A percentile compares a stretch with the other conserved stretches of the same genome.
Evolutionary conservation across 2,888 invertebrate species (phyloP).

Genomic region (Dryomyza anilis): DNA sequence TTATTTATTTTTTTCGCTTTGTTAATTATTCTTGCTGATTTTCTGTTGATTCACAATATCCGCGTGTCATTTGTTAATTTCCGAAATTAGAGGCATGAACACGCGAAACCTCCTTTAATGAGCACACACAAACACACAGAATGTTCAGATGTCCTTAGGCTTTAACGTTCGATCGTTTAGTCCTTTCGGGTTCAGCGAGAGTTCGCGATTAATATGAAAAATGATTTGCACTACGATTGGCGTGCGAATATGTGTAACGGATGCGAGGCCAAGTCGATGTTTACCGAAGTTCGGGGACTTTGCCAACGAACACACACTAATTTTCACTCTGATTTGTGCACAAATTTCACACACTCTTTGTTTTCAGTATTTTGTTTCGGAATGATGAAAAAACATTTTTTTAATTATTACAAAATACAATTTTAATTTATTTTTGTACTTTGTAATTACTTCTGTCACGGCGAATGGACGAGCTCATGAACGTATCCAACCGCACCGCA

Average conservation of each 20-base stretch:
- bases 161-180: slow-evolving; percentile 10
- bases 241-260: slow-evolving; percentile 14
- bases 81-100: slow-evolving; percentile 11
- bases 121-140: not conserved
- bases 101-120: slow-evolving; percentile 37
- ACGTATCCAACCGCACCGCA: slow-evolving; percentile 56
- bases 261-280: slow-evolving; percentile 1
- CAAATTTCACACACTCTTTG: too few relatives aligned
- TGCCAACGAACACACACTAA: not conserved
- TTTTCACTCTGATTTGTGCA: too few relatives aligned
- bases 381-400: too few relatives aligned
- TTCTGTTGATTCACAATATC: too few relatives aligned
- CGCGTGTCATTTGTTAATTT: too few relatives aligned
- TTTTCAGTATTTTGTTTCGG: too few relatives aligned
- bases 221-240: not conserved
- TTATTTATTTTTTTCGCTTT: slow-evolving; percentile 9
- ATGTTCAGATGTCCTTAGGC: too few relatives aligned
- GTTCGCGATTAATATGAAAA: not conserved
- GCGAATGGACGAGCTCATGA: too few relatives aligned
- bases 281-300: slow-evolving; percentile 11
- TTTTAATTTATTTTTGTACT: not conserved
- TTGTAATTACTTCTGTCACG: too few relatives aligned
- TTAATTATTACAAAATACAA: not conserved
- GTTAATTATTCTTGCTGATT: not conserved
- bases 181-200: not conserved